Percentiles rank a stretch among this genome's conserved stretches.
These are phyloP conservation scores for Bolborhynchus lineola DNA, from an alignment of 2,113 vertebrate genomes.

Conservation along the genomic window DNA sequence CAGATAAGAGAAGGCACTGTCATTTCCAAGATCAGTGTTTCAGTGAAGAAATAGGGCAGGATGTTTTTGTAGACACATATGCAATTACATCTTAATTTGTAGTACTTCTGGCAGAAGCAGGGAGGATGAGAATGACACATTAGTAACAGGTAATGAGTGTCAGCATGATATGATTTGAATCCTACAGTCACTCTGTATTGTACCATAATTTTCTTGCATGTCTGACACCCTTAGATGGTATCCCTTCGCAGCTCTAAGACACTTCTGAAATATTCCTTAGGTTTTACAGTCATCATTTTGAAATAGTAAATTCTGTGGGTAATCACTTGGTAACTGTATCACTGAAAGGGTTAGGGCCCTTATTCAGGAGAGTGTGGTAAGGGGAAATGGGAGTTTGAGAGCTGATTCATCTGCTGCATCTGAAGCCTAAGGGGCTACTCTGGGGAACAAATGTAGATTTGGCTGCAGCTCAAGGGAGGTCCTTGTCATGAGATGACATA, in stretches of 20 bases:
- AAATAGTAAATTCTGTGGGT: background rate
- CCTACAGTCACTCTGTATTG: background rate
- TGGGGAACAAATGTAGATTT: background rate
- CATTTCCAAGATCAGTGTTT: background rate
- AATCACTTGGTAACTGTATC: background rate
- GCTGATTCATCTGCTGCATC: background rate
- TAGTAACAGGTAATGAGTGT: background rate
- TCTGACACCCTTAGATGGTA: background rate
- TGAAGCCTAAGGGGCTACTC: background rate
- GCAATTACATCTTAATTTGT: background rate
- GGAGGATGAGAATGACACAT: background rate
- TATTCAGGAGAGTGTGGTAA: background rate
- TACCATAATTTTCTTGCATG: background rate
- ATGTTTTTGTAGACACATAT: background rate
- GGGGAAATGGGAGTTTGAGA: background rate
- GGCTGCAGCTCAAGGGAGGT: conserved; percentile 28
- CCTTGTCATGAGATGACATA: conserved; percentile 49
- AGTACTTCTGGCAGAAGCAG: background rate
- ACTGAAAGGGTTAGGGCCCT: background rate
- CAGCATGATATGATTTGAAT: background rate
- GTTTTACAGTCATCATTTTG: background rate
- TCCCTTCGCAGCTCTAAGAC: background rate
- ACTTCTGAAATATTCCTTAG: background rate
- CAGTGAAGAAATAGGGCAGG: background rate
- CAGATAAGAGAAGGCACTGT: background rate